Conservation (phyloP, 2,888 invertebrate genomes). For the Andrena haemorrhoa region DNA sequence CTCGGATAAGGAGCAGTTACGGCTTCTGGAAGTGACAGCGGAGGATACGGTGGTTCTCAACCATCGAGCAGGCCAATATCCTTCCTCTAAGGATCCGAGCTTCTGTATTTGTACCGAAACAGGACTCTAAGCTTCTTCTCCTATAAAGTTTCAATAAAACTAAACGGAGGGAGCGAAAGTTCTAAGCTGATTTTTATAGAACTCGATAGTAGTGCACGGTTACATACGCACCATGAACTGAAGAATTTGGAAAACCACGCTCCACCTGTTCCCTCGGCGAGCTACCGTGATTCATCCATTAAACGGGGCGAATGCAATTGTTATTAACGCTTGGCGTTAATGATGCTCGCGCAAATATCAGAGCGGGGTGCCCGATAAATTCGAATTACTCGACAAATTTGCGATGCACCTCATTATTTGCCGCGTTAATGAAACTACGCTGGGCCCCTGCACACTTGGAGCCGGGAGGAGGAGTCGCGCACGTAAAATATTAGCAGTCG, state of each 20-base stretch:
- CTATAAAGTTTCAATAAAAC: not conserved
- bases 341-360: constrained; percentile 16
- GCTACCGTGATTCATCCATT: constrained; percentile 7
- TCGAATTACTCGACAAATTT: constrained; percentile 13
- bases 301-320: constrained; percentile 9
- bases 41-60: constrained; percentile 49
- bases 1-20: constrained; percentile 55
- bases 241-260: not conserved
- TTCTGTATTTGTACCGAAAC: not conserved
- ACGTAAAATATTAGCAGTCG: too few species aligned
- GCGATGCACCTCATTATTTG: constrained; percentile 10
- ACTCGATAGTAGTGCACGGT: not conserved
- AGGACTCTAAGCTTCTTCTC: not conserved
- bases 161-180: too few species aligned
- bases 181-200: too few species aligned
- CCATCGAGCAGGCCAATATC: not conserved
- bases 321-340: constrained; percentile 25
- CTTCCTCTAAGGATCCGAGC: not conserved
- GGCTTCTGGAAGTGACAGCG: constrained; percentile 53
- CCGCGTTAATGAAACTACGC: constrained; percentile 2
- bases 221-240: too few species aligned
- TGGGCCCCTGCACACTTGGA: not conserved
- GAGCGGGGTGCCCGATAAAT: constrained; percentile 1
- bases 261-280: not conserved
- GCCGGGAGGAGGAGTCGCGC: constrained; percentile 5